Evolutionary conservation across 2,888 invertebrate species (phyloP).

Genomic region (Notodonta dromedarius): DNA sequence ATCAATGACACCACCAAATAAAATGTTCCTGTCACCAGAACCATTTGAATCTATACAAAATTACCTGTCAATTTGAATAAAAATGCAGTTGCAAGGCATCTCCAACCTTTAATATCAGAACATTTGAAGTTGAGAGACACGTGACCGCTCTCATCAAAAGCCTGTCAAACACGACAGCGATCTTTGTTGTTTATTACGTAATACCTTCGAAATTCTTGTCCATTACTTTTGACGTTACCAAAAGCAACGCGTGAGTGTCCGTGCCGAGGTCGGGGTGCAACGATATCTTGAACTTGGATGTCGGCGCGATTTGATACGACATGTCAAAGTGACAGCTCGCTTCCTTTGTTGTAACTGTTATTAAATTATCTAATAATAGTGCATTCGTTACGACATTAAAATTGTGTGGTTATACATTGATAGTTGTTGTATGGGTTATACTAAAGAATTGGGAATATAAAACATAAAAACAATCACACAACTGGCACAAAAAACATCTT

Average conservation of each 20-base stretch:
- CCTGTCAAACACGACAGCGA: background rate
- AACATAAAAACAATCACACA: too few relatives aligned
- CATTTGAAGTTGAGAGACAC: slow-evolving; percentile 1
- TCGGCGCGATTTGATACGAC: slow-evolving; percentile 79
- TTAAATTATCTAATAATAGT: slow-evolving; percentile 69
- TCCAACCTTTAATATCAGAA: background rate
- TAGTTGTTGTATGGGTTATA: slow-evolving; percentile 1
- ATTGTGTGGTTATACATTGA: slow-evolving; percentile 17
- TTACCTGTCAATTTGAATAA: too few relatives aligned
- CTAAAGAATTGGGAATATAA: too few relatives aligned
- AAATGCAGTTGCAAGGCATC: too few relatives aligned
- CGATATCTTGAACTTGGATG: slow-evolving; percentile 75
- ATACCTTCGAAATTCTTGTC: background rate
- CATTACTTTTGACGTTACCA: slow-evolving; percentile 2
- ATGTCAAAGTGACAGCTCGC: slow-evolving; percentile 70
- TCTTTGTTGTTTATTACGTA: slow-evolving; percentile 6
- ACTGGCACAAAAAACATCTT: background rate
- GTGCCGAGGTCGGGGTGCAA: slow-evolving; percentile 28
- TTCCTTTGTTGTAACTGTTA: slow-evolving; percentile 75
- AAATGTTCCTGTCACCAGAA: too few relatives aligned
- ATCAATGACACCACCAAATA: too few relatives aligned
- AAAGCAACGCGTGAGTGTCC: slow-evolving; percentile 2
- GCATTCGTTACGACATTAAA: slow-evolving; percentile 37
- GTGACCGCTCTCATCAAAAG: background rate
- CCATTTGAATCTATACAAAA: too few relatives aligned